Conservation (phyloP, 1,140 invertebrate species). For the Pemphigus obesinymphae region DNA sequence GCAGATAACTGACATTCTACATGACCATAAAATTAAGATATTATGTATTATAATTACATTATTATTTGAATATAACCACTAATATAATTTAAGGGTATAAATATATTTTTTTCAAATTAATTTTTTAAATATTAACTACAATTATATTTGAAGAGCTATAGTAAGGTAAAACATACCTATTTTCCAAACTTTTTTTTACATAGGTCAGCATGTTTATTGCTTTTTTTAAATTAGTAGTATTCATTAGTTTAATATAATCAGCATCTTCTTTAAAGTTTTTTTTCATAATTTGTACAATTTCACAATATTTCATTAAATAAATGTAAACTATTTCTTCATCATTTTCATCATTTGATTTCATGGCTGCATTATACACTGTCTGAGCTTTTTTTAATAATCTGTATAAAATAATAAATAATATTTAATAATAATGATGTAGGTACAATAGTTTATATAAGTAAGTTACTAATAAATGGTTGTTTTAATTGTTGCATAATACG, state of each 20-base stretch:
- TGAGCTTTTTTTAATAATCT: not conserved
- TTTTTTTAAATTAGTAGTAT: not conserved
- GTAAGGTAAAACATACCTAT: not conserved
- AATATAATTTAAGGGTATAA: no score
- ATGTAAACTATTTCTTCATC: conserved; percentile 31
- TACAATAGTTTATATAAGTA: no score
- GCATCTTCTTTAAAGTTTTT: not conserved
- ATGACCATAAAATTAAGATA: no score
- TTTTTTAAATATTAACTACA: no score
- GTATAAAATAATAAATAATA: not conserved
- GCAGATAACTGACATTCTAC: no score
- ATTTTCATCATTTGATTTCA: not conserved
- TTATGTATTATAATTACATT: no score
- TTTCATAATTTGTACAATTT: conserved; percentile 14
- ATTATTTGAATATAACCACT: no score
- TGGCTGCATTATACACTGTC: not conserved
- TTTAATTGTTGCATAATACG: not conserved
- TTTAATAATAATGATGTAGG: not conserved
- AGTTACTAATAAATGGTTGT: not conserved
- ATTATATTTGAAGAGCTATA: no score
- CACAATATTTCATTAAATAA: conserved; percentile 37
- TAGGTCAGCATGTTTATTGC: not conserved
- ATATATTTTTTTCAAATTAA: no score
- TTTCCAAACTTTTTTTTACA: not conserved
- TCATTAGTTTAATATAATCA: not conserved